Percentiles rank a stretch among this genome's conserved stretches.
Conservation (phyloP, 2,888 invertebrate species). For the Leucania comma region DNA sequence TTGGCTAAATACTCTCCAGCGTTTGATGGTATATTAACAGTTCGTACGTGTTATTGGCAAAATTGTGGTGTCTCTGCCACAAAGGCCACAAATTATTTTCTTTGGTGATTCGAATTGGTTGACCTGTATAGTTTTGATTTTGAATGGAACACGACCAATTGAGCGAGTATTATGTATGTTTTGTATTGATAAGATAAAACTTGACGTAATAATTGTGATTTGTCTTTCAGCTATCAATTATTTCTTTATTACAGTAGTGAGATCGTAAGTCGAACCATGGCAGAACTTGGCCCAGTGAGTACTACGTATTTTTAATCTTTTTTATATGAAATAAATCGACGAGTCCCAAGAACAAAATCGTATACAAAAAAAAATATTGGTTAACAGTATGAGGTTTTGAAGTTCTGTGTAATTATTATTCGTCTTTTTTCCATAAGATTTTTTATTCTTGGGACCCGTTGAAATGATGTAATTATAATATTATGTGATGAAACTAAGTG, state of each 20-base stretch:
- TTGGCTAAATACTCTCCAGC: no score
- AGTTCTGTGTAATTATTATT: no score
- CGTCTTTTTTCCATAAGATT: no score
- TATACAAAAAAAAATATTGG: no score
- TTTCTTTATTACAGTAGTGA: background rate
- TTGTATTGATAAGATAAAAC: conserved; percentile 38
- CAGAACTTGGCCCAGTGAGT: conserved; percentile 71
- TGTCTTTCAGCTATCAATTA: conserved; percentile 2
- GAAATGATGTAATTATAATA: background rate
- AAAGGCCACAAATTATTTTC: no score
- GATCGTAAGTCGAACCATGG: conserved; percentile 57
- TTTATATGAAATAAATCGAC: background rate
- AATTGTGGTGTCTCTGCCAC: no score
- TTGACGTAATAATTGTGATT: conserved; percentile 11
- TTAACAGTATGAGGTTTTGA: no score
- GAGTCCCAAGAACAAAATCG: no score
- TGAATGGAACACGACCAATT: background rate
- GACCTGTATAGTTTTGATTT: background rate
- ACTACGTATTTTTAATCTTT: background rate
- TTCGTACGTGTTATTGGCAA: no score
- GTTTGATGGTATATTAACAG: no score
- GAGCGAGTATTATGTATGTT: background rate
- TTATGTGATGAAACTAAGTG: background rate
- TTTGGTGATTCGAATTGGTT: no score
- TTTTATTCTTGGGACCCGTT: background rate